These are phyloP conservation scores for Eunapius fragilis DNA, from an alignment of 37 sponge, comb jelly and placozoan genomes.

Conservation along the genomic window DNA sequence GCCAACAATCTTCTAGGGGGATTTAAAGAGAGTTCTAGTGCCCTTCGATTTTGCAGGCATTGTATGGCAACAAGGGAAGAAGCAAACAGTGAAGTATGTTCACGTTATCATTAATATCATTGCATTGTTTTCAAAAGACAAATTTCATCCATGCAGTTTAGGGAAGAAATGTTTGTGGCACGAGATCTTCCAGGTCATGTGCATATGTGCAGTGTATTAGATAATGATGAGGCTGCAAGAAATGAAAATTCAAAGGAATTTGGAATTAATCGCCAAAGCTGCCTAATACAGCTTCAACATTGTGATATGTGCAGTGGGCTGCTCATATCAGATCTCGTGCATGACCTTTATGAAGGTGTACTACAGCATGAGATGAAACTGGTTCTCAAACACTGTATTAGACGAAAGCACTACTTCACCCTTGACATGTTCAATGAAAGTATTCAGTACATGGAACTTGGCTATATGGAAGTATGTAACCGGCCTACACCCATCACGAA, in stretches of 20 bases:
- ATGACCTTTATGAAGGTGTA: too few species aligned
- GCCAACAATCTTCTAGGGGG: constrained; percentile 38
- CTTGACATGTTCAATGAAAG: too few species aligned
- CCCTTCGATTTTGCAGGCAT: constrained; percentile 35
- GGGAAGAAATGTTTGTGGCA: too few species aligned
- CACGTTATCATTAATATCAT: background rate
- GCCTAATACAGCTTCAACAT: too few species aligned
- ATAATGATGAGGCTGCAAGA: constrained; percentile 3
- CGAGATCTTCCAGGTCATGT: too few species aligned
- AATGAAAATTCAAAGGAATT: constrained; percentile 14
- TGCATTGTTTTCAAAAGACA: background rate
- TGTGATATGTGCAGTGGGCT: too few species aligned
- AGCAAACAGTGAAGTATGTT: constrained; percentile 5
- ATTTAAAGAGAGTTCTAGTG: constrained; percentile 50
- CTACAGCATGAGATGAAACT: constrained; percentile 38
- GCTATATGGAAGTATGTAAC: too few species aligned
- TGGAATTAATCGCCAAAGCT: too few species aligned
- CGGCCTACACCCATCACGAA: too few species aligned
- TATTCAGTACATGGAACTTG: too few species aligned
- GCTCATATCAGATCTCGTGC: too few species aligned
- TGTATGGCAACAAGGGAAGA: constrained; percentile 42
- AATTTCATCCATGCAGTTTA: constrained; percentile 2
- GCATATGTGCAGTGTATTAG: constrained; percentile 2
- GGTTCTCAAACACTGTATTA: constrained; percentile 32
- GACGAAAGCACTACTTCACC: constrained; percentile 15